phyloP scores from a whole-genome alignment of 2,113 vertebrate species.

The Emberiza fucata region DNA sequence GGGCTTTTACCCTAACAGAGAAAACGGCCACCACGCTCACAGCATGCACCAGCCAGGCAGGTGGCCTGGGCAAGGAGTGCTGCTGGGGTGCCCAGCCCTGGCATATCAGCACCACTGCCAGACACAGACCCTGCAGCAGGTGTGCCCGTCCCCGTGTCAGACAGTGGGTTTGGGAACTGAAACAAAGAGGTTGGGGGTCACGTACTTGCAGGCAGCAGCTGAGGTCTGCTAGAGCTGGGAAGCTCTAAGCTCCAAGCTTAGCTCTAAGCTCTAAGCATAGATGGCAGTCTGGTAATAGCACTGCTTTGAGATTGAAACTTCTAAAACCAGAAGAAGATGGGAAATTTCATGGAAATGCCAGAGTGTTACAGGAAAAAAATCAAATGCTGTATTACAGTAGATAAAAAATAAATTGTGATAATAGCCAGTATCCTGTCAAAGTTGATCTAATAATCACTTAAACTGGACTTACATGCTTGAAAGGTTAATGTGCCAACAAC shows the following conservation, averaged over 20 bases:
- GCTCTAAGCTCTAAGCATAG: not conserved
- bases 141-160: fast-evolving
- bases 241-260: not conserved
- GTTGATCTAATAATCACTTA: constrained; percentile 22
- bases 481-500: constrained; percentile 23
- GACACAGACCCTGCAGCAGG: not conserved
- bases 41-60: not conserved
- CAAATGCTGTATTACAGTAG: not conserved
- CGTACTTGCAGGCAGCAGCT: not conserved
- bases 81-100: not conserved
- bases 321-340: not conserved
- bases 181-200: no score
- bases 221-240: not conserved
- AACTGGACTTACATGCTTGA: not conserved
- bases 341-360: not conserved
- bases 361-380: not conserved
- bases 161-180: fast-evolving
- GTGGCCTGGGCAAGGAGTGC: fast-evolving
- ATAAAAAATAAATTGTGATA: not conserved
- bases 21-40: fast-evolving
- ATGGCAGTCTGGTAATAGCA: not conserved
- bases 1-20: not conserved
- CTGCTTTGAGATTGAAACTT: no score
- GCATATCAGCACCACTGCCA: not conserved
- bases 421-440: constrained; percentile 40